Conservation (phyloP, 2,113 vertebrate genomes). For the Muntiacus muntjak region DNA sequence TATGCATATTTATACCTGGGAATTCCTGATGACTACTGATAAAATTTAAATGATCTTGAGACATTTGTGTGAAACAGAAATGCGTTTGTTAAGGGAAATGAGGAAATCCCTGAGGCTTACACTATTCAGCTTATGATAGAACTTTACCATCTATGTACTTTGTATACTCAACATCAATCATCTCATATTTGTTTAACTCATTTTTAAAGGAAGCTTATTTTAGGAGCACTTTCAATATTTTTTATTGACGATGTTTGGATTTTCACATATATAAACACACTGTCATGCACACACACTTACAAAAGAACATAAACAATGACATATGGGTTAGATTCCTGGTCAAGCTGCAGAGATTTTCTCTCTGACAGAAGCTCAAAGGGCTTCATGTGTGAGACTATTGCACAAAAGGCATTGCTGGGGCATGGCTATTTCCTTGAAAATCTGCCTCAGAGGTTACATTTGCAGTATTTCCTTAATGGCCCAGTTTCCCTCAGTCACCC, state of each 20-base stretch:
- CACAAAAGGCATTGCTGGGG: not conserved
- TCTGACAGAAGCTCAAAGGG: not conserved
- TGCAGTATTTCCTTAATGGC: not conserved
- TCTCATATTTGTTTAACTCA: slow-evolving; percentile 55
- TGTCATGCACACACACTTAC: not conserved
- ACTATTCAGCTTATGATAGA: slow-evolving; percentile 31
- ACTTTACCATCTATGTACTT: slow-evolving; percentile 58
- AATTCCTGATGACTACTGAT: slow-evolving; percentile 50
- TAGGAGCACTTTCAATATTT: slow-evolving; percentile 59
- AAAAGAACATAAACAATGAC: slow-evolving; percentile 55
- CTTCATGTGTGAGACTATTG: not conserved
- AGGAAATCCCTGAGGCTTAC: slow-evolving; percentile 54
- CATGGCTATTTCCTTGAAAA: not conserved
- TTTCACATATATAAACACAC: slow-evolving; percentile 51
- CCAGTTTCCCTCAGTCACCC: not conserved
- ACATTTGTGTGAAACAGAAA: slow-evolving; percentile 38
- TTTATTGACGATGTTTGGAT: slow-evolving; percentile 64
- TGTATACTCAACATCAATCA: slow-evolving; percentile 62
- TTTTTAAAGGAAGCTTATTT: slow-evolving; percentile 69
- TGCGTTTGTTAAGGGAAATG: slow-evolving; percentile 60
- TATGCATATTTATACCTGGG: slow-evolving; percentile 60
- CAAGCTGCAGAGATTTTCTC: slow-evolving; percentile 30
- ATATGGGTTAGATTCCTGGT: slow-evolving; percentile 45
- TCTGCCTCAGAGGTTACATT: not conserved
- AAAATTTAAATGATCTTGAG: slow-evolving; percentile 15